Evolutionary conservation across 1,140 invertebrate genomes (phyloP).

Genomic region (Caenorhabditis latens): DNA sequence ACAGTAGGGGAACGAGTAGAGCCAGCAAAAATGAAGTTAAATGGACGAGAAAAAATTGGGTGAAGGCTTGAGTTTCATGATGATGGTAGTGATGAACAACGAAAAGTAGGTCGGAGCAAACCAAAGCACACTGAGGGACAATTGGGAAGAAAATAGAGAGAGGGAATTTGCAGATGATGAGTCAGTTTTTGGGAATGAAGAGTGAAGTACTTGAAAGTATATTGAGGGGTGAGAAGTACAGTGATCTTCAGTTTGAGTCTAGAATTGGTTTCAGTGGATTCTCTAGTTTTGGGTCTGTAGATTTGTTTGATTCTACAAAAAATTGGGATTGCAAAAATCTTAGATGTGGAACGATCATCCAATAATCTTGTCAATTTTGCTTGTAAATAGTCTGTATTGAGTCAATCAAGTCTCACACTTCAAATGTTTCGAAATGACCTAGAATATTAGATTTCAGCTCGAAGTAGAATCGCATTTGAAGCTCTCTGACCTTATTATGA

Average conservation of each 20-base stretch:
- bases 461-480: too few species aligned
- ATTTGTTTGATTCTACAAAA: not conserved
- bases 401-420: too few species aligned
- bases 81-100: conserved; percentile 1
- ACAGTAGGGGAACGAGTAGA: not conserved
- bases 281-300: not conserved
- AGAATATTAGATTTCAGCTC: too few species aligned
- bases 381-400: too few species aligned
- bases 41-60: not conserved
- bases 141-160: not conserved
- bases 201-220: not conserved
- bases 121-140: not conserved
- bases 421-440: too few species aligned
- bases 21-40: not conserved
- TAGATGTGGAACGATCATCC: too few species aligned
- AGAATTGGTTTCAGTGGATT: not conserved
- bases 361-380: too few species aligned
- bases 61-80: conserved; percentile 49
- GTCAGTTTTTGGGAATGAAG: not conserved
- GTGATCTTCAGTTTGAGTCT: not conserved
- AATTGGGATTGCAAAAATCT: too few species aligned
- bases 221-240: not conserved
- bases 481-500: too few species aligned
- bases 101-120: not conserved
- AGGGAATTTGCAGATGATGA: not conserved